Conservation (phyloP, 2,113 vertebrate species). For the Vidua chalybeata region DNA sequence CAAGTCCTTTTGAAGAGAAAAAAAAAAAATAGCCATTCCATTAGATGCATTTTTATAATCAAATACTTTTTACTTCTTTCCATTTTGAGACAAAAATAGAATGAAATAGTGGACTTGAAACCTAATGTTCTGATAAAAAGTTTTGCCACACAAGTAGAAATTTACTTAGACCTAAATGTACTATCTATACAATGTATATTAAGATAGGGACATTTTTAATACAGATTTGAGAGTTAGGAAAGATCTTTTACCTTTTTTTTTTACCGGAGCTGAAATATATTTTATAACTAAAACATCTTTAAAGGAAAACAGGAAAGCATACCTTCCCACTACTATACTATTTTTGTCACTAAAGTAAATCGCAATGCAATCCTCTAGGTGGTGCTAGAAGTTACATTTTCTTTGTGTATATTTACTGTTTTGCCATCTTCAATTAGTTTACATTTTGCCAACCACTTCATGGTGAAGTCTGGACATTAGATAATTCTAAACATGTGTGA, state of each 20-base stretch:
- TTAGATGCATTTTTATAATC: not conserved
- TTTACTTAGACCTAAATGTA: not conserved
- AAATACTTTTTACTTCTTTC: not conserved
- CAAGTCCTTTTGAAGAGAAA: not conserved
- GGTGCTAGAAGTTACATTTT: slow-evolving; percentile 18
- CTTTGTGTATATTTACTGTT: not conserved
- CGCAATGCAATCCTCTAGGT: slow-evolving; percentile 23
- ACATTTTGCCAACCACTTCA: not conserved
- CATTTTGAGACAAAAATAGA: not conserved
- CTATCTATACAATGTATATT: not conserved
- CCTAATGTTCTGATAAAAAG: not conserved
- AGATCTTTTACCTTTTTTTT: not conserved
- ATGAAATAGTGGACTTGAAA: not conserved
- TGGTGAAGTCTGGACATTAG: not conserved
- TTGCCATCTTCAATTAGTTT: not conserved
- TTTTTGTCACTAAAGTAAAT: not conserved
- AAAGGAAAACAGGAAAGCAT: not conserved
- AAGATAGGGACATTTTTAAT: not conserved
- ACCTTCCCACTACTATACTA: accelerated
- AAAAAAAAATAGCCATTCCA: not conserved
- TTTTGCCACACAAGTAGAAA: not conserved
- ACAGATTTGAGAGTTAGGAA: not conserved
- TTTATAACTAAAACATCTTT: not conserved
- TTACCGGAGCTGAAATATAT: not conserved
- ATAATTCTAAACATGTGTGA: not conserved